Percentiles rank a stretch among this genome's conserved stretches.
Evolutionary conservation across 2,888 invertebrate genomes (phyloP).

Genomic region (Busseola fusca): DNA sequence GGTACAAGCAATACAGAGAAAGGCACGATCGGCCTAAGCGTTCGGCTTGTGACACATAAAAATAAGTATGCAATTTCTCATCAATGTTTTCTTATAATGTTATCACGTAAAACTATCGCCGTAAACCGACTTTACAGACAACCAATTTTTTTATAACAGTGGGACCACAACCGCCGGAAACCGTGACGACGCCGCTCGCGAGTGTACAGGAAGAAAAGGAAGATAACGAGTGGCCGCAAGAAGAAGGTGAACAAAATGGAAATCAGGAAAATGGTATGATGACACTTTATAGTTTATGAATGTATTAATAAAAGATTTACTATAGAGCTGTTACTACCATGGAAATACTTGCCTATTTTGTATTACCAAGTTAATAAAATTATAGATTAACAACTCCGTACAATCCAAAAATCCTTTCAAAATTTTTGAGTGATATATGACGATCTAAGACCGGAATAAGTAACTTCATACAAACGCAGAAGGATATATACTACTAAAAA

Average conservation of each 20-base stretch:
- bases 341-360: background rate
- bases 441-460: background rate
- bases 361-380: background rate
- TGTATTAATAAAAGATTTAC: background rate
- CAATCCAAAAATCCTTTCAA: background rate
- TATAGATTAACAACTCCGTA: background rate
- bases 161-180: conserved; percentile 73
- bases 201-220: conserved; percentile 91
- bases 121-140: too few species aligned
- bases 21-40: too few species aligned
- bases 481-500: background rate
- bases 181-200: conserved; percentile 89
- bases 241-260: conserved; percentile 76
- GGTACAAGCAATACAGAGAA: too few species aligned
- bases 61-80: too few species aligned
- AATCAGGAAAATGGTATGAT: conserved; percentile 78
- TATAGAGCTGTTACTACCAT: background rate
- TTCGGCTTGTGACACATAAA: too few species aligned
- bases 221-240: conserved; percentile 87
- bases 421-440: background rate
- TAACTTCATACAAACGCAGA: background rate
- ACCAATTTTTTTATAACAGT: conserved; percentile 23
- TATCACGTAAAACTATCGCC: too few species aligned
- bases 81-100: too few species aligned
- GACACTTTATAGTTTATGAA: background rate